These are phyloP conservation scores for Saturnia pavonia DNA, from an alignment of 2,888 invertebrate species.

Conservation along the genomic window DNA sequence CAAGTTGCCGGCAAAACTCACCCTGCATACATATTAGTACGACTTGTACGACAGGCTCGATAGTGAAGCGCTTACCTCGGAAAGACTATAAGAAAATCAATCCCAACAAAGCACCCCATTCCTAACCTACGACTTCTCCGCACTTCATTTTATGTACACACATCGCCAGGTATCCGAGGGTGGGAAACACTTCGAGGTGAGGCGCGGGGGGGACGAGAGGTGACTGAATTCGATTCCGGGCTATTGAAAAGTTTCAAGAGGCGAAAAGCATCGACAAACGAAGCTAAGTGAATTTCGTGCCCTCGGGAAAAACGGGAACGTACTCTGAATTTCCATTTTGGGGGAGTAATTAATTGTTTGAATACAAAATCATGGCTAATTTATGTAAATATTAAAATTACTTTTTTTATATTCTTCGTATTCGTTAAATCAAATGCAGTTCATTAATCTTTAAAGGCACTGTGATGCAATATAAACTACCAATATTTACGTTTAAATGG, in stretches of 20 bases:
- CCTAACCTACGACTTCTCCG: conserved; percentile 22
- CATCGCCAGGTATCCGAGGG: conserved; percentile 54
- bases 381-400: not conserved
- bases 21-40: not conserved
- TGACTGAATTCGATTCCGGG: conserved; percentile 76
- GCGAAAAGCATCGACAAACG: conserved; percentile 83
- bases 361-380: not conserved
- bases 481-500: no score
- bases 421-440: no score
- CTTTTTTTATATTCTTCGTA: no score
- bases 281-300: conserved; percentile 82
- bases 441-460: no score
- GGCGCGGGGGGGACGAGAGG: conserved; percentile 42
- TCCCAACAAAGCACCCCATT: not conserved
- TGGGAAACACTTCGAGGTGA: conserved; percentile 32
- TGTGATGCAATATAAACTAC: no score
- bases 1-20: not conserved
- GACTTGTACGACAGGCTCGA: not conserved
- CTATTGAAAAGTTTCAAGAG: conserved; percentile 82
- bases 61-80: not conserved
- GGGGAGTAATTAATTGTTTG: not conserved
- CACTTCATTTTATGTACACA: conserved; percentile 42
- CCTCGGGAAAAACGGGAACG: conserved; percentile 59
- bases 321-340: conserved; percentile 30
- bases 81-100: not conserved